phyloP scores from a whole-genome alignment of 1,140 invertebrate genomes.

The Sminthurinus signatus region DNA sequence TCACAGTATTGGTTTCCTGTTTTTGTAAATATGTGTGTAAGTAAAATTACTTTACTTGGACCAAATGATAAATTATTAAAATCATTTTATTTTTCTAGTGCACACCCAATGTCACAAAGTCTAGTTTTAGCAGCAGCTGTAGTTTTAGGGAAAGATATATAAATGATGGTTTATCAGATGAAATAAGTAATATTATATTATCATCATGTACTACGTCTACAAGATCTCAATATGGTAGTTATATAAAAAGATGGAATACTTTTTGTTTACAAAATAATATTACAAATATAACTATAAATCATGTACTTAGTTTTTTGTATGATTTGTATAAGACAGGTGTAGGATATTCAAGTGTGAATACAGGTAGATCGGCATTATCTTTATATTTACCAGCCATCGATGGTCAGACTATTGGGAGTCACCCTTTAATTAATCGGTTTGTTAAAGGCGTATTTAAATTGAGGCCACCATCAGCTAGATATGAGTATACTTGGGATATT shows the following conservation, averaged over 20 bases:
- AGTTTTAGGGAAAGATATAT: too few species aligned
- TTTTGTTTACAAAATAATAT: neutral
- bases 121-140: too few species aligned
- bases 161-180: too few species aligned
- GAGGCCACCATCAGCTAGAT: neutral
- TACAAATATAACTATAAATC: neutral
- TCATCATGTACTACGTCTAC: neutral
- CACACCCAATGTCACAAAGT: neutral
- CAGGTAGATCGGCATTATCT: conserved; percentile 3
- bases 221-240: neutral
- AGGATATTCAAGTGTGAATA: neutral
- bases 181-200: too few species aligned
- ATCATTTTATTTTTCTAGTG: neutral
- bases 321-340: neutral
- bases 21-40: neutral
- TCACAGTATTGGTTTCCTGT: neutral
- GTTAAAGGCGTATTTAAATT: neutral
- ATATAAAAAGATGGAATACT: neutral
- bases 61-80: neutral
- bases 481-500: conserved; percentile 5
- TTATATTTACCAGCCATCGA: neutral
- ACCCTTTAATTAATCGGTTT: neutral
- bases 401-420: neutral
- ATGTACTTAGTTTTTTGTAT: neutral
- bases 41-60: neutral